Base-by-base conservation (phyloP, 2,888 invertebrate genomes). In the Margaritifera margaritifera region DNA sequence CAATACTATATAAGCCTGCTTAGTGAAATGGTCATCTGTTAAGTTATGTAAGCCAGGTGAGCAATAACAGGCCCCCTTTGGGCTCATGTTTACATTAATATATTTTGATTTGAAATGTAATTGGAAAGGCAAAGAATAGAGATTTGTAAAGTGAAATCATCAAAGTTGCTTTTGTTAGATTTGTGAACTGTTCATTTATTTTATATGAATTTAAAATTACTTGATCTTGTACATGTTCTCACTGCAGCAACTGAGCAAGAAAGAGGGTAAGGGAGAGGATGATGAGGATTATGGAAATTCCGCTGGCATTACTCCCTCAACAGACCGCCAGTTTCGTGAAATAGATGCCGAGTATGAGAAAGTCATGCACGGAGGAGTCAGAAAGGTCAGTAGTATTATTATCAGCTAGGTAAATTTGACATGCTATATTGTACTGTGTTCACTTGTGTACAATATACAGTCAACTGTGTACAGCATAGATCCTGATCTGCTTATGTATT, bases 281-380 rank as follows among this genome's bases (percentile, higher is more conserved):
- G 87, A 80, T 54, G 81, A 80, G 60, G 87, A 84, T 64, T 87
- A 87, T 77, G 86, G 84, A 68, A 96, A 96, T 88, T 78, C 80
- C n/a, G 97, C 95, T 91, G 95, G 95, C 87, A 92, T 98, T 87
- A 97, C 97, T 70, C 97, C 97, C 66, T 93, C 96, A 85, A 96
- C 97, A 87, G 97, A 97, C 92, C 96, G 96, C 90, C 96, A 96
- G 91, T 97, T 96, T 92, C 95, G 94, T 87, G 96, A 96, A 92
- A 97, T 98, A 87, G 96, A 97, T 91, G 97, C 97, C 91, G 97
- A 97, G 92, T 96, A 97, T 90, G 80, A 87, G 51, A 94, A 96
- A 93, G 96, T 97, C 94, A 96, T 96, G 92, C 96, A 80, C 58
- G n/a, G n/a, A n/a, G 70, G 69, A 31, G 67, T 71, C 18, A 67